Base-by-base conservation (phyloP, 2,888 invertebrate genomes). In the Dusona sp. region DNA sequence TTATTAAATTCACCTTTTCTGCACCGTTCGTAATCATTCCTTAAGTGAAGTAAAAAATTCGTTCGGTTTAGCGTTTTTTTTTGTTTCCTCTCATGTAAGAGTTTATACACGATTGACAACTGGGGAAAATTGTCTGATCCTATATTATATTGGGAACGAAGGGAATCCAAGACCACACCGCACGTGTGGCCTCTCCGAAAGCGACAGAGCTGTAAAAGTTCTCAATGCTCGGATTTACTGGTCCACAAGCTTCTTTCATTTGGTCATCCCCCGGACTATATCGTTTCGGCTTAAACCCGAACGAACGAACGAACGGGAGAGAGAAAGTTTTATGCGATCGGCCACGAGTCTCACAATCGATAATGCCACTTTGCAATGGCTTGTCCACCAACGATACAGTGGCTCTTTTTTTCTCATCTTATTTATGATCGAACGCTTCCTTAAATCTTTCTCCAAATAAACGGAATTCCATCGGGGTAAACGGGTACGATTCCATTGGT, bases 11-110 rank as follows among this genome's bases (percentile, higher is more conserved):
- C 3, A 16, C 29, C 7, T 29, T 29, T 61, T 29, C 2, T 4
- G 1, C 16, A 16, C 19, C 25, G 61, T 61, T 61, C 8, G 11
- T 25, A 57, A 29, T 22, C n/a, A 54, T 48, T 48, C n/a, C 4
- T 48, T n/a, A 3, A 4, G 6, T 19, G 48, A 3, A n/a, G 48
- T 48, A n/a, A 48, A 19, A 16, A 48, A 48, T 48, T 48, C 48
- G 19, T n/a, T 19, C n/a, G 48, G 11, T 29, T 25, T 85, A 83
- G 80, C 86, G 84, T 89, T 48, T 65, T 91, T 91, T 90, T 88
- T 79, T 89, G 83, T 86, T 86, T 88, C 89, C 90, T 89, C 81
- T 67, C 65, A 7, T n/a, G n/a, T 36, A 65, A 19, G 51, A 29
- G 25, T 45, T 29, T 45, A 11, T 9, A 72, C 51, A 38, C 51